Conservation (phyloP, 2,888 invertebrate species). For the Mesorhabditis belari region DNA sequence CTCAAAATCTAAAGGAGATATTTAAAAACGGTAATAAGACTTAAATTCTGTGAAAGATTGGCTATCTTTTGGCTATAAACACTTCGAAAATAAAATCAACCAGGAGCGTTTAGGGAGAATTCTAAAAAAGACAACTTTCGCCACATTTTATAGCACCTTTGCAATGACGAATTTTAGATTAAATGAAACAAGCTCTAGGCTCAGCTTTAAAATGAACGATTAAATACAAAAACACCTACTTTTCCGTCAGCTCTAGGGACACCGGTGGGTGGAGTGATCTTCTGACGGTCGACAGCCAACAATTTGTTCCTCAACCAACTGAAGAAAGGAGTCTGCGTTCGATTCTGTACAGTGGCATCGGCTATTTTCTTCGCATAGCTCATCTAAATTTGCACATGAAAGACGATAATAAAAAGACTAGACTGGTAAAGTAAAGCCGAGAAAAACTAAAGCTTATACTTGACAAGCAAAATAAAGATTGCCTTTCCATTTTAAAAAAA, state of each 20-base stretch:
- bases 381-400: background rate
- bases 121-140: no score
- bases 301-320: conserved; percentile 43
- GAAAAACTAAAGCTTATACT: no score
- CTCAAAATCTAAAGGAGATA: no score
- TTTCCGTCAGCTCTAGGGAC: conserved; percentile 42
- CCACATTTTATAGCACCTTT: no score
- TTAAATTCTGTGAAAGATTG: no score
- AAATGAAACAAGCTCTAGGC: background rate
- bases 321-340: conserved; percentile 44
- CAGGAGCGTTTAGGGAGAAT: no score
- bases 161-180: no score
- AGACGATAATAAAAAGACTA: background rate
- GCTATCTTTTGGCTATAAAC: no score
- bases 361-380: conserved; percentile 35
- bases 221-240: conserved; percentile 13
- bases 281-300: conserved; percentile 39
- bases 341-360: conserved; percentile 39
- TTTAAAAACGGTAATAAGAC: no score
- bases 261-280: conserved; percentile 41
- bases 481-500: no score
- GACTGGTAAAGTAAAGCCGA: background rate
- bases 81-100: no score
- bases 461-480: no score
- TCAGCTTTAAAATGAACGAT: background rate